A percentile compares a stretch with the other conserved stretches of the same genome.
phyloP scores from a whole-genome alignment of 2,113 vertebrate genomes.

The Syrrhaptes paradoxus region DNA sequence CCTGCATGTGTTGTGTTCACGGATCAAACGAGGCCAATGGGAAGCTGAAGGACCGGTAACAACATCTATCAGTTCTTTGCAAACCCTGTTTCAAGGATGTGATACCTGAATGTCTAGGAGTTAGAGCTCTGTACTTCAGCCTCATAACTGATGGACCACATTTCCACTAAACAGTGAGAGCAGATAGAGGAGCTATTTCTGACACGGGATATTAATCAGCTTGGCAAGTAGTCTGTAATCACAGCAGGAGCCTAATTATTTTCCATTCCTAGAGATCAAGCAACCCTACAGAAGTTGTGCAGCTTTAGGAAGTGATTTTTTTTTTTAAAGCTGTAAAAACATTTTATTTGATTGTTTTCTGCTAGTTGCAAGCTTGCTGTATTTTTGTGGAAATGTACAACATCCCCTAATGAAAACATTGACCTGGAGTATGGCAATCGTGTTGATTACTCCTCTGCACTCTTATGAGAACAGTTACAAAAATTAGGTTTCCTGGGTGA shows the following conservation, averaged over 20 bases:
- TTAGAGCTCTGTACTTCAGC: not conserved
- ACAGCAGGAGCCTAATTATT: not conserved
- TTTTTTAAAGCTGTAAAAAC: not conserved
- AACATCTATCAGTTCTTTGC: not conserved
- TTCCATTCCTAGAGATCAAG: not conserved
- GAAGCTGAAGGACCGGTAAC: not conserved
- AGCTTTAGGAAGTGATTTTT: not conserved
- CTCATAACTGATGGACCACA: not conserved
- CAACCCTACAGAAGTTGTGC: not conserved
- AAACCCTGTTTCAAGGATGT: not conserved
- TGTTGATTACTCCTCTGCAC: not conserved
- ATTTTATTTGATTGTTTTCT: not conserved
- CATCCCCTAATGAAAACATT: not conserved
- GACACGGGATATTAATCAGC: not conserved
- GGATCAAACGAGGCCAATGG: not conserved
- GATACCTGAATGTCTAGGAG: not conserved
- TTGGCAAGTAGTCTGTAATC: not conserved
- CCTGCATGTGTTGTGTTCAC: not conserved
- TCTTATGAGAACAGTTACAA: not conserved
- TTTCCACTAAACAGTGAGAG: not conserved
- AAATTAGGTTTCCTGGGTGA: not conserved
- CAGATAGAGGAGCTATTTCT: not conserved
- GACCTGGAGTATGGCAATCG: not conserved
- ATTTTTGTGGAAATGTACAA: not conserved
- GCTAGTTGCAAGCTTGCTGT: not conserved